Percentiles rank a stretch among this genome's conserved stretches.
These are phyloP conservation scores for Malacoctenus gilli DNA, from an alignment of 2,797 vertebrate genomes.

Conservation along the genomic window DNA sequence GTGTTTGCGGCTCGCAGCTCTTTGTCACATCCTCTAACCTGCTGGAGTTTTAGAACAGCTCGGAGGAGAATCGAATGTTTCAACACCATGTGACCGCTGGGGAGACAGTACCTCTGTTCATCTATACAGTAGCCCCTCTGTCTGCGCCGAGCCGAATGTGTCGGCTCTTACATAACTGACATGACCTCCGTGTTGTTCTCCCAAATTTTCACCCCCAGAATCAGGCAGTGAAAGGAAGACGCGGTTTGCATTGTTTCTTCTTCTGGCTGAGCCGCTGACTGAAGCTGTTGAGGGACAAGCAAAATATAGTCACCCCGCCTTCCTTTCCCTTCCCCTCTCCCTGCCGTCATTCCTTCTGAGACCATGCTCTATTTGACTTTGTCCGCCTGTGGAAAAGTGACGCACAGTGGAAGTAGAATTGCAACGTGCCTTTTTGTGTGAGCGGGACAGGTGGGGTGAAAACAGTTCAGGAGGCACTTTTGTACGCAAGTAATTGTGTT, in stretches of 20 bases:
- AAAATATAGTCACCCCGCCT: too few relatives aligned
- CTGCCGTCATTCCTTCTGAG: conserved; percentile 49
- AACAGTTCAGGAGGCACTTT: conserved; percentile 19
- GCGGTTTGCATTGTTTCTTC: neutral
- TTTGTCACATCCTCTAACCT: conserved; percentile 34
- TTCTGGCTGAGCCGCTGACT: neutral
- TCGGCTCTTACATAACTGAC: conserved; percentile 38
- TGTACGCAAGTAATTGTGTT: conserved; percentile 22
- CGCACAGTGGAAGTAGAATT: neutral
- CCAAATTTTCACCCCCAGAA: conserved; percentile 11
- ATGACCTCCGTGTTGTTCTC: conserved; percentile 24
- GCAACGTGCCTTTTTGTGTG: conserved; percentile 11
- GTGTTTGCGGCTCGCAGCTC: neutral
- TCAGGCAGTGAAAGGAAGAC: conserved; percentile 32
- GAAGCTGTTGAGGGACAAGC: too few relatives aligned
- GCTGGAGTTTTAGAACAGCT: conserved; percentile 13
- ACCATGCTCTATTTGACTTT: conserved; percentile 21
- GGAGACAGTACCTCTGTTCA: conserved; percentile 52
- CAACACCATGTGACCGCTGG: conserved; percentile 56
- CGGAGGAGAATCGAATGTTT: conserved; percentile 28
- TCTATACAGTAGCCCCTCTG: conserved; percentile 59
- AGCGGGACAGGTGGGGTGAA: conserved; percentile 6
- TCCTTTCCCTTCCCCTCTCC: conserved; percentile 42
- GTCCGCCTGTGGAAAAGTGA: conserved; percentile 49
- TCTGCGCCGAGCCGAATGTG: conserved; percentile 34